Evolutionary conservation across 2,888 invertebrate species (phyloP), one percentile per base, ranked within the genome.

Genomic region (Philereme transversata): DNA sequence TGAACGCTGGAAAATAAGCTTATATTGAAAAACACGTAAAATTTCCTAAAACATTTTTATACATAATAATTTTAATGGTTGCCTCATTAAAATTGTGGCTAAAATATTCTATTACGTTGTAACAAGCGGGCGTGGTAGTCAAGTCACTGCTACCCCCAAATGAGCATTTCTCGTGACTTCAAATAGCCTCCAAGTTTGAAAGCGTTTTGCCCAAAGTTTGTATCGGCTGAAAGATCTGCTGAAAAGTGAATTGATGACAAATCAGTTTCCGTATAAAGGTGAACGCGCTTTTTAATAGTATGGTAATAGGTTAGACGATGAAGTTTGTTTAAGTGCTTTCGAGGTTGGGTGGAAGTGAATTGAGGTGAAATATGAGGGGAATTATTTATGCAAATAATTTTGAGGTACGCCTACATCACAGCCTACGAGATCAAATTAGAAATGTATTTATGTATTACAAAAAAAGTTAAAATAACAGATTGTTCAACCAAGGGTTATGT

Each of bases 161-260:
- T 57, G 62, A 62, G 51, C 41, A 33, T 47, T 57, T 62, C 51
- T 51, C 62, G 62, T 62, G 62, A 57, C 57, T 57, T 10, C 73
- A 72, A 71, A 75, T 73, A 73, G 69, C 69, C 69, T 68, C 65
- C 67, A 68, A 67, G 58, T 54, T 65, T 66, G 65, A 71, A 74
- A 74, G 73, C 67, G 71, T 70, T 74, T 68, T 59, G 55, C 58
- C 60, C 51, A 62, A 69, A 59, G 62, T 67, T 66, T 61, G 52
- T 77, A 77, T 79, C 77, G 72, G 64, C 54, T 57, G 46, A 65
- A 61, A 63, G 68, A 73, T 75, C 72, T 69, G 65, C 65, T 45
- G 36, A 33, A 71, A 70, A 67, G 69, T 67, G 69, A 62, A 73
- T 71, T 74, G 73, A 76, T 74, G 71, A 70, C 69, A 66, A 64